Base-by-base conservation (phyloP, 2,888 invertebrate species). In the Apotomis turbidana region DNA sequence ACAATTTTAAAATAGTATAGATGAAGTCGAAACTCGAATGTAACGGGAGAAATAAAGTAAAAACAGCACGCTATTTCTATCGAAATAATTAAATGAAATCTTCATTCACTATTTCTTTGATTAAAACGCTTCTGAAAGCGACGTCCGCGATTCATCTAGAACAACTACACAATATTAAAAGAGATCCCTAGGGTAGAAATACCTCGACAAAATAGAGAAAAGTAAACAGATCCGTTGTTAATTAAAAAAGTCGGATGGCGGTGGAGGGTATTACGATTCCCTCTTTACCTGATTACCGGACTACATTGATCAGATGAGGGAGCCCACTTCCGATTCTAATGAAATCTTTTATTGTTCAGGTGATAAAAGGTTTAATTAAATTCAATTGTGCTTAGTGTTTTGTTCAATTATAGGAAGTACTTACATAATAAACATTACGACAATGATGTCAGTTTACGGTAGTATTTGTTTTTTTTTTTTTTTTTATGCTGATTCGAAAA, bases 211-310 rank as follows among this genome's bases (percentile, higher is more conserved):
- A 68, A 69, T 69, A 69, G 69, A 74, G 46, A 72, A 68, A 67
- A 72, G 72, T 68, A 72, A 76, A 74, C 70, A 68, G 75, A 74
- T 73, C 77, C 76, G 75, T 76, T 80, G 80, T 81, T 82, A 82
- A 82, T 82, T 82, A 81, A 81, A 82, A 82, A 82, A 81, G 79
- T 79, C 80, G 70, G 77, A 75, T 76, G 77, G 78, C 76, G 77
- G 78, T 78, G 75, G 77, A 72, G 76, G 78, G 80, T 75, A 78
- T 81, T 78, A 78, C 69, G 73, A 70, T 49, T 75, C 77, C 77
- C 75, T 76, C 76, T 78, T 80, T 78, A 78, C 76, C 78, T 81
- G 79, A 80, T 82, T 80, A 80, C 78, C 75, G 75, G 71, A 77
- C 74, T 75, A 77, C 67, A 63, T 73, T 68, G 69, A 63, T 64